A percentile compares a stretch with the other conserved stretches of the same genome.
These are phyloP conservation scores for Andrena dorsata DNA, from an alignment of 2,888 invertebrate genomes.

Conservation along the genomic window DNA sequence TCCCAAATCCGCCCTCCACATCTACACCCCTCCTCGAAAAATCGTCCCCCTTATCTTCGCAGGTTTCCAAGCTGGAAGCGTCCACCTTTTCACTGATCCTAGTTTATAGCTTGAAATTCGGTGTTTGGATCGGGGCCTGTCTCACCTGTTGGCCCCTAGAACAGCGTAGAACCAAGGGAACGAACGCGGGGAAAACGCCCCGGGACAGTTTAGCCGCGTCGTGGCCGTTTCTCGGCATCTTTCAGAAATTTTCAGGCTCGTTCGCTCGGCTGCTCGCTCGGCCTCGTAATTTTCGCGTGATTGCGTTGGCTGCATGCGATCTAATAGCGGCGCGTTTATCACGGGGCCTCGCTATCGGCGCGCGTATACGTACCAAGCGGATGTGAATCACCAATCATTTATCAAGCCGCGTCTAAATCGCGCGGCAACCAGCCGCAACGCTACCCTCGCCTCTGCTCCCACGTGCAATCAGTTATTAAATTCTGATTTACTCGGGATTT, in stretches of 20 bases:
- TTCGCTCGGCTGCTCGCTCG: background rate
- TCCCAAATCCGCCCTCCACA: background rate
- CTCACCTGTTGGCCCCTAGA: background rate
- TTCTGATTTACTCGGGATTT: constrained; percentile 49
- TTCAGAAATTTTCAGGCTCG: constrained; percentile 22
- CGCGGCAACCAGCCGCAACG: constrained; percentile 46
- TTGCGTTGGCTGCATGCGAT: constrained; percentile 30
- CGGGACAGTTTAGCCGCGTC: background rate
- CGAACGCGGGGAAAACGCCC: constrained; percentile 1
- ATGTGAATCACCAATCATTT: constrained; percentile 67
- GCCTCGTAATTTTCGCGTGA: constrained; percentile 46
- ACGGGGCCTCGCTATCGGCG: constrained; percentile 46
- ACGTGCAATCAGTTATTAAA: constrained; percentile 59
- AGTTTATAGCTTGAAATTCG: constrained; percentile 23
- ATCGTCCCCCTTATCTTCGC: background rate
- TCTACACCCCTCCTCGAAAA: background rate
- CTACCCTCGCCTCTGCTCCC: constrained; percentile 26
- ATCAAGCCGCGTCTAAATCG: constrained; percentile 59
- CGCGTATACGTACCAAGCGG: constrained; percentile 47
- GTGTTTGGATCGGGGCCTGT: constrained; percentile 2
- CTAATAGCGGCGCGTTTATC: constrained; percentile 54
- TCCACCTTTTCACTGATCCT: background rate
- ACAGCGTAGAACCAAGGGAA: background rate
- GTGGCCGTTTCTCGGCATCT: constrained; percentile 19
- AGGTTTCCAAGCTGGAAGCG: background rate